Evolutionary conservation across 2,888 invertebrate species (phyloP).

Genomic region (Leptopilina syphax): DNA sequence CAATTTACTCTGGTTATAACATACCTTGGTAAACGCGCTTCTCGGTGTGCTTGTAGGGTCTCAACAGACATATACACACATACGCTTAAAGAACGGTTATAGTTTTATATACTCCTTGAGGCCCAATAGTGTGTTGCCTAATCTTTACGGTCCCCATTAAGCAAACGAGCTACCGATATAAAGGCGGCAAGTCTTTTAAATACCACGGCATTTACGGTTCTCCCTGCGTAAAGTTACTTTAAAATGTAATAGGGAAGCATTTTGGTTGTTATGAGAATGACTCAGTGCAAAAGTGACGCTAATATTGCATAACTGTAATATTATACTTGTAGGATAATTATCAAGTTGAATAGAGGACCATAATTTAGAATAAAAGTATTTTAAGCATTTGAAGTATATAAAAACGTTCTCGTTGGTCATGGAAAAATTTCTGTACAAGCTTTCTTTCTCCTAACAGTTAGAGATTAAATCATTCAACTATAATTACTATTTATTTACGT

Average conservation of each 20-base stretch:
- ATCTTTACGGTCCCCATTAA: constrained; percentile 71
- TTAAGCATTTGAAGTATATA: too few species aligned
- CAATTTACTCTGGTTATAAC: constrained; percentile 59
- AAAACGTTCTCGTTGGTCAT: too few species aligned
- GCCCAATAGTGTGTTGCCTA: constrained; percentile 53
- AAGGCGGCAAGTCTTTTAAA: constrained; percentile 30
- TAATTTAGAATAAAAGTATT: too few species aligned
- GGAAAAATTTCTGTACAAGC: too few species aligned
- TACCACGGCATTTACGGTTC: constrained; percentile 25
- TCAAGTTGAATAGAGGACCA: not conserved
- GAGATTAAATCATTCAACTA: too few species aligned
- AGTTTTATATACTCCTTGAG: constrained; percentile 16
- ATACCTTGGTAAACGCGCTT: constrained; percentile 29
- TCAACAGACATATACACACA: not conserved
- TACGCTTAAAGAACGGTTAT: constrained; percentile 9
- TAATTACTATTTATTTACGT: too few species aligned
- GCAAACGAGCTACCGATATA: constrained; percentile 56
- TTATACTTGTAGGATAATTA: not conserved
- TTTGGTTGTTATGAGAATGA: constrained; percentile 22
- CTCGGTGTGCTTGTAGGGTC: constrained; percentile 37
- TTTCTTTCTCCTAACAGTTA: too few species aligned
- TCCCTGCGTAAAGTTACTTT: constrained; percentile 17
- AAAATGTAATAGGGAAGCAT: constrained; percentile 29
- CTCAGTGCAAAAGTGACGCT: not conserved
- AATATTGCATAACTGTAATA: constrained; percentile 25